phyloP scores from a whole-genome alignment of 2,113 vertebrate genomes.

The Cyphomyrus plagiostoma region DNA sequence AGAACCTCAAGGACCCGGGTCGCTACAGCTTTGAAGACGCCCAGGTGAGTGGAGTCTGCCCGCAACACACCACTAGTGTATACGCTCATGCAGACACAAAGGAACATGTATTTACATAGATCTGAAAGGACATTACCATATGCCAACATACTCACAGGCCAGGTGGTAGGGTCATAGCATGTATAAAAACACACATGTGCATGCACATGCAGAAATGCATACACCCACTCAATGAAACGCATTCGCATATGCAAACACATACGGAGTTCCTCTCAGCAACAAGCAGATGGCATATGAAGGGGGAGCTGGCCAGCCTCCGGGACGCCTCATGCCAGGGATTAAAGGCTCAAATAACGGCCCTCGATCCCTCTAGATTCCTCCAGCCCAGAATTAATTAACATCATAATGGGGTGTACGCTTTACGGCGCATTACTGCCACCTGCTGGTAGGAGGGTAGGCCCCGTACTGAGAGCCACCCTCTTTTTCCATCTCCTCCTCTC shows the following conservation, averaged over 20 bases:
- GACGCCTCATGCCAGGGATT: slow-evolving; percentile 42
- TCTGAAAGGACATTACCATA: background rate
- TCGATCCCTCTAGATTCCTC: slow-evolving; percentile 37
- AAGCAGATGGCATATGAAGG: slow-evolving; percentile 16
- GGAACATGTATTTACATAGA: background rate
- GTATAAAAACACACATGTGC: background rate
- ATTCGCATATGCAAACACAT: slow-evolving; percentile 20
- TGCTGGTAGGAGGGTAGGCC: background rate
- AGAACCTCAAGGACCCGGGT: slow-evolving; percentile 90
- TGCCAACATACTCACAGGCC: background rate
- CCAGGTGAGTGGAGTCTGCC: slow-evolving; percentile 63
- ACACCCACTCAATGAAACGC: background rate
- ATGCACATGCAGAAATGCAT: background rate
- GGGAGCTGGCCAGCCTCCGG: slow-evolving; percentile 28
- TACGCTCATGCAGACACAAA: background rate
- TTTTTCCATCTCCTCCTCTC: slow-evolving; percentile 38
- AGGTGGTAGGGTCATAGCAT: background rate
- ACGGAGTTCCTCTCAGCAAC: slow-evolving; percentile 26
- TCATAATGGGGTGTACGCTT: slow-evolving; percentile 30
- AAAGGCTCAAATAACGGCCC: slow-evolving; percentile 43
- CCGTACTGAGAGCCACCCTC: background rate
- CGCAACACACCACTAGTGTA: background rate
- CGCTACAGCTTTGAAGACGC: slow-evolving; percentile 93
- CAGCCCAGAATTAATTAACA: slow-evolving; percentile 30
- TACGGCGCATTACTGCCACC: slow-evolving; percentile 37